Base-by-base conservation (phyloP, 2,888 invertebrate genomes). In the Ctena decussata region DNA sequence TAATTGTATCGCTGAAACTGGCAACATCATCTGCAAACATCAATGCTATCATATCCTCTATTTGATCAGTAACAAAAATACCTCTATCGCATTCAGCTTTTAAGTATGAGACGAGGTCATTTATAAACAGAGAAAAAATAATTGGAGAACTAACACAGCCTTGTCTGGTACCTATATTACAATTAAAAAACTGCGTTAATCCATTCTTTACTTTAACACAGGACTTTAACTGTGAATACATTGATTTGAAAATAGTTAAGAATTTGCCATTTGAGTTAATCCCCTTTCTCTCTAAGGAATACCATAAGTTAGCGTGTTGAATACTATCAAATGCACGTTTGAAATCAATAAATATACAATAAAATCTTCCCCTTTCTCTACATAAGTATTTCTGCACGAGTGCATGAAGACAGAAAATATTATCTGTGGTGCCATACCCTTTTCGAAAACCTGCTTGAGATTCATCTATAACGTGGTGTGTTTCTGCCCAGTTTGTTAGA, bases 1-100 rank as follows among this genome's bases (percentile, higher is more conserved):
- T 24, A 18, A 44, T 60, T 12, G 77, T 72, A 69, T 82, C 72
- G 21, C 60, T 72, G 24, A 82, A 30, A 30, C 71, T 71, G 2
- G 71, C 30, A 18, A 81, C 53, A 70, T 77, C 77, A 53, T 77
- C 77, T 24, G 76, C 72, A 32, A 71, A 82, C 71, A 76, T 70
- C 6, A 81, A 32, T 30, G 76, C 76, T 30, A 71, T 37, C 21
- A 71, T 39, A 37, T 76, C 70, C 5, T 37, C 49, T 18, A 71
- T 71, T 21, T 57, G 44, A 18, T 82, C 44, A 1, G 77, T 21
- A 11, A 77, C 24, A 27, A 27, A 57, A 24, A 75, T 60, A 41
- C 60, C 57, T 60, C 75, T 37, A 39, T 57, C 30, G 39, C 60
- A 60, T 21, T 12, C 57, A 24, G 2, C 11, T 37, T 75, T 75